Evolutionary conservation across 1,140 invertebrate genomes (phyloP).

Genomic region (Stegodyphus mimosarum): DNA sequence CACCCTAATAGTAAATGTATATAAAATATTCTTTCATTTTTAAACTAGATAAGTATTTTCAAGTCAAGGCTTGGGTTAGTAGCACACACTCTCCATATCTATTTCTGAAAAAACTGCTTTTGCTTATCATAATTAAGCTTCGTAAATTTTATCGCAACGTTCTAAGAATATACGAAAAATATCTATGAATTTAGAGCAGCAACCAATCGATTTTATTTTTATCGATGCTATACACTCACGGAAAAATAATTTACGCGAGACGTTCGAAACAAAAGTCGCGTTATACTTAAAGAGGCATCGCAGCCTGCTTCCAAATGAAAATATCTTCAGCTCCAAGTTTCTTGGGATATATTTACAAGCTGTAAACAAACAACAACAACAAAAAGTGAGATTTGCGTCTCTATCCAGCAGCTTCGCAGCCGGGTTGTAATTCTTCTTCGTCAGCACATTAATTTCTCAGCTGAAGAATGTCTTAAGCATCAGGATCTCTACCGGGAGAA

Average conservation of each 20-base stretch:
- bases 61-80: too few relatives aligned
- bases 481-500: background rate
- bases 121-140: too few relatives aligned
- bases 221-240: background rate
- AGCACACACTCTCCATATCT: too few relatives aligned
- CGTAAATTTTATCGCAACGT: too few relatives aligned
- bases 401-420: background rate
- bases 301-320: slow-evolving; percentile 22
- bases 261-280: background rate
- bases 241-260: slow-evolving; percentile 32
- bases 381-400: slow-evolving; percentile 3
- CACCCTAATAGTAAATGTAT: too few relatives aligned
- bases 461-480: background rate
- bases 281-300: background rate
- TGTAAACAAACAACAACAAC: slow-evolving; percentile 4
- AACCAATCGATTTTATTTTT: slow-evolving; percentile 40
- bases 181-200: background rate
- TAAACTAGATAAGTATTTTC: too few relatives aligned
- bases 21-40: too few relatives aligned
- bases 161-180: too few relatives aligned
- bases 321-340: background rate
- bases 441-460: slow-evolving; percentile 10
- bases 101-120: too few relatives aligned
- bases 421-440: slow-evolving; percentile 24
- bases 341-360: slow-evolving; percentile 17